phyloP scores from a whole-genome alignment of 2,888 invertebrate species.

The Chorisops tibialis region DNA sequence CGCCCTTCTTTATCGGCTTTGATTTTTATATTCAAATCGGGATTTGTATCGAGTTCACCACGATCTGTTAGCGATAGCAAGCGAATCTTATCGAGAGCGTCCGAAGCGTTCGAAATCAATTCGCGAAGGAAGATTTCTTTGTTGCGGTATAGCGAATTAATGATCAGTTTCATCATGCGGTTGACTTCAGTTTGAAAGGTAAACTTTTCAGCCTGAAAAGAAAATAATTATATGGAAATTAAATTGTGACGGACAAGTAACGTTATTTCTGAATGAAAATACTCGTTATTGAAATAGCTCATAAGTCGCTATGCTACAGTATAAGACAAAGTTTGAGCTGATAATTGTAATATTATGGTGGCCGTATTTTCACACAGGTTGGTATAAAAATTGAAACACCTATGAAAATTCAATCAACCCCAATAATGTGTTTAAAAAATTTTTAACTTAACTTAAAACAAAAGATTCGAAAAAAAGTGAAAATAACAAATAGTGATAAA shows the following conservation, averaged over 20 bases:
- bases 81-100: slow-evolving; percentile 97
- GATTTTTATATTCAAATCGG: slow-evolving; percentile 85
- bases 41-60: slow-evolving; percentile 69
- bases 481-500: no score
- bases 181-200: slow-evolving; percentile 98
- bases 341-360: no score
- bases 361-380: no score
- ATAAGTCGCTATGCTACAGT: no score
- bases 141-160: slow-evolving; percentile 97
- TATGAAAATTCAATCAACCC: no score
- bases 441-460: no score
- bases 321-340: no score
- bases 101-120: slow-evolving; percentile 97
- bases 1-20: slow-evolving; percentile 90
- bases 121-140: slow-evolving; percentile 99
- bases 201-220: slow-evolving; percentile 68
- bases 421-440: no score
- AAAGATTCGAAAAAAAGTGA: no score
- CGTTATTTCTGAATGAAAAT: no score
- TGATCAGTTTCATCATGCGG: slow-evolving; percentile 99
- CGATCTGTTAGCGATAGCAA: slow-evolving; percentile 87
- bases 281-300: no score
- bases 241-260: not conserved
- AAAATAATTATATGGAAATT: slow-evolving; percentile 10
- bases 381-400: no score